phyloP scores from a whole-genome alignment of 2,888 invertebrate species.

The Clusia tigrina region DNA sequence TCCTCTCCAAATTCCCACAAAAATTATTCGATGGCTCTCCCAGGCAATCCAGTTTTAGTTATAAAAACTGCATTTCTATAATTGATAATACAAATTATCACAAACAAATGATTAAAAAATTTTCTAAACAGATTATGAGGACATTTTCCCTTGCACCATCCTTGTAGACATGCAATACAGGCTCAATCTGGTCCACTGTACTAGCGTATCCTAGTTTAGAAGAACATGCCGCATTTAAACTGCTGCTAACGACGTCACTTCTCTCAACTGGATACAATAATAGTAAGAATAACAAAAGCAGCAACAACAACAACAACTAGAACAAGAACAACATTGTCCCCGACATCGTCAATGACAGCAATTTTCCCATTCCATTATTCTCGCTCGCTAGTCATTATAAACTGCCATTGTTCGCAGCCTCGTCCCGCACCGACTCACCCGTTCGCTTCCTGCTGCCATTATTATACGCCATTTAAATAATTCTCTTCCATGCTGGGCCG shows the following conservation, averaged over 20 bases:
- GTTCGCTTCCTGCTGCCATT: conserved; percentile 61
- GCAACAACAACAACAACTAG: conserved; percentile 6
- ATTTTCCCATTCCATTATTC: conserved; percentile 59
- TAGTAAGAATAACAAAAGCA: conserved; percentile 19
- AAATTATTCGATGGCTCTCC: too few species aligned
- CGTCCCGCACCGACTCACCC: too few species aligned
- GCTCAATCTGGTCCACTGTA: conserved; percentile 9
- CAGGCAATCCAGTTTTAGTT: too few species aligned
- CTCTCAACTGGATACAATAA: too few species aligned
- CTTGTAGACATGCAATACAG: too few species aligned
- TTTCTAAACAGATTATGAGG: too few species aligned
- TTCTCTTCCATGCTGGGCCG: conserved; percentile 51
- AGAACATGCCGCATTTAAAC: conserved; percentile 18
- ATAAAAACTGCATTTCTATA: too few species aligned
- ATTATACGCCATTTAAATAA: conserved; percentile 64
- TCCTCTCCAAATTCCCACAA: too few species aligned
- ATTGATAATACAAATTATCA: too few species aligned
- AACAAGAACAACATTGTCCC: conserved; percentile 2
- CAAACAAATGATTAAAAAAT: too few species aligned
- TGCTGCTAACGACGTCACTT: conserved; percentile 17
- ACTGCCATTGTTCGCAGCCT: conserved; percentile 47
- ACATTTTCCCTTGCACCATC: too few species aligned
- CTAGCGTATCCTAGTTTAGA: conserved; percentile 15
- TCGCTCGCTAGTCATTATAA: conserved; percentile 62
- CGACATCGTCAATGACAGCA: conserved; percentile 43